Conservation (phyloP, 2,888 invertebrate genomes). For the Tachystola acroxantha region DNA sequence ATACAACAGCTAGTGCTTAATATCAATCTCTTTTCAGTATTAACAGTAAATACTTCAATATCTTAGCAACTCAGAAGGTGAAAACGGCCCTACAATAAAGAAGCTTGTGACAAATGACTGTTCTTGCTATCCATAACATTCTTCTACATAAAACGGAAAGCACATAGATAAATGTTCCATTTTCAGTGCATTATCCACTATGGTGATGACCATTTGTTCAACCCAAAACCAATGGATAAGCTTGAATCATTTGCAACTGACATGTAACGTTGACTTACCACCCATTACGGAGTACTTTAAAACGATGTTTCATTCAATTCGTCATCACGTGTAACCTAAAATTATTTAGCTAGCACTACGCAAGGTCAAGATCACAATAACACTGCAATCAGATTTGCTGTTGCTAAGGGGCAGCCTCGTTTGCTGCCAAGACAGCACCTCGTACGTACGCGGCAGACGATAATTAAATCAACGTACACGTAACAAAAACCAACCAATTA, state of each 20-base stretch:
- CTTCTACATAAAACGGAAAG: too few species aligned
- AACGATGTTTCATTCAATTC: conserved; percentile 39
- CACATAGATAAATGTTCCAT: too few species aligned
- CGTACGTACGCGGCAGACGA: conserved; percentile 35
- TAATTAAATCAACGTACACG: conserved; percentile 60
- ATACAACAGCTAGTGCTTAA: too few species aligned
- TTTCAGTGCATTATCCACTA: too few species aligned
- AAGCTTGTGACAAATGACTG: too few species aligned
- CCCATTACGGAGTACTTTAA: conserved; percentile 45
- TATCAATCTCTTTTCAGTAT: too few species aligned
- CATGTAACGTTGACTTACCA: conserved; percentile 44
- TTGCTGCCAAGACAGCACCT: conserved; percentile 38
- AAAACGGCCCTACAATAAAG: too few species aligned
- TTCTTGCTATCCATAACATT: too few species aligned
- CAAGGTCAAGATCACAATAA: conserved; percentile 57
- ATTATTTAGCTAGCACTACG: conserved; percentile 39
- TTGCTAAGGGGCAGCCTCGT: conserved; percentile 6
- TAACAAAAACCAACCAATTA: conserved; percentile 49
- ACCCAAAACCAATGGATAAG: background rate
- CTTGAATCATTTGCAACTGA: background rate
- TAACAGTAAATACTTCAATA: too few species aligned
- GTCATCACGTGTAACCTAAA: conserved; percentile 38
- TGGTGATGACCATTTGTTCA: background rate
- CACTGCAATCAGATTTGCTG: conserved; percentile 17
- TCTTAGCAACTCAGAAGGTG: too few species aligned